Percentiles rank a stretch among this genome's conserved stretches.
Conservation (phyloP, 2,888 invertebrate species). For the Onthophagus sagittarius region DNA sequence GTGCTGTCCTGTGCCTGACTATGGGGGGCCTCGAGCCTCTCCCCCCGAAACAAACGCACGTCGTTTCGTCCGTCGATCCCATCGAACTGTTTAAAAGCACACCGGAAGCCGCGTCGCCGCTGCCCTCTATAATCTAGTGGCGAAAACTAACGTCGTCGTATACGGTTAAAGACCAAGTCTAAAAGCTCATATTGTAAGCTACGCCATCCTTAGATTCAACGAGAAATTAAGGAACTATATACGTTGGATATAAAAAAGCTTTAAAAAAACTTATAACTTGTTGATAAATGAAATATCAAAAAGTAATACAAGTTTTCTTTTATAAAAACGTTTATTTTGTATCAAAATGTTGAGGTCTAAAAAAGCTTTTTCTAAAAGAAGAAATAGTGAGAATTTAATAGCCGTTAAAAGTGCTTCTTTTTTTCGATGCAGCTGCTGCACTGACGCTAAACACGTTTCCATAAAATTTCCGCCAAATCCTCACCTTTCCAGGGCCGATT, state of each 20-base stretch:
- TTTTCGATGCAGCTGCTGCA: background rate
- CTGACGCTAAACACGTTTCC: background rate
- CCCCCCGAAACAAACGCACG: slow-evolving; percentile 4
- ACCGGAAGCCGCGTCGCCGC: slow-evolving; percentile 19
- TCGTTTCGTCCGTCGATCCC: slow-evolving; percentile 13
- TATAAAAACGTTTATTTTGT: no score
- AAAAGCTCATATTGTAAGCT: slow-evolving; percentile 17
- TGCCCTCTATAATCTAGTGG: slow-evolving; percentile 43
- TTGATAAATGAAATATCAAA: no score
- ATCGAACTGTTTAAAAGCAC: slow-evolving; percentile 16
- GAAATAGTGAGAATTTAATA: background rate
- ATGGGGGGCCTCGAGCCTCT: background rate
- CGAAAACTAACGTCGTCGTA: slow-evolving; percentile 34
- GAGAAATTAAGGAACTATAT: slow-evolving; percentile 17
- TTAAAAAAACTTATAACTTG: no score
- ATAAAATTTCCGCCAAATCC: background rate
- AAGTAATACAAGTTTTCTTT: no score
- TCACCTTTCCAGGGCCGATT: background rate
- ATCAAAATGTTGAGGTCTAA: no score
- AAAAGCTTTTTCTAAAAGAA: background rate
- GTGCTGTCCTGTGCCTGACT: background rate
- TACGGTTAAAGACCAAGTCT: slow-evolving; percentile 16
- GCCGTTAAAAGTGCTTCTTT: background rate
- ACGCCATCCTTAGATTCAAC: slow-evolving; percentile 11
- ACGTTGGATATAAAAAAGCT: background rate